Evolutionary conservation across 2,888 invertebrate species (phyloP), one percentile per base, ranked within the genome.

Genomic region (Stegana nigrithorax): DNA sequence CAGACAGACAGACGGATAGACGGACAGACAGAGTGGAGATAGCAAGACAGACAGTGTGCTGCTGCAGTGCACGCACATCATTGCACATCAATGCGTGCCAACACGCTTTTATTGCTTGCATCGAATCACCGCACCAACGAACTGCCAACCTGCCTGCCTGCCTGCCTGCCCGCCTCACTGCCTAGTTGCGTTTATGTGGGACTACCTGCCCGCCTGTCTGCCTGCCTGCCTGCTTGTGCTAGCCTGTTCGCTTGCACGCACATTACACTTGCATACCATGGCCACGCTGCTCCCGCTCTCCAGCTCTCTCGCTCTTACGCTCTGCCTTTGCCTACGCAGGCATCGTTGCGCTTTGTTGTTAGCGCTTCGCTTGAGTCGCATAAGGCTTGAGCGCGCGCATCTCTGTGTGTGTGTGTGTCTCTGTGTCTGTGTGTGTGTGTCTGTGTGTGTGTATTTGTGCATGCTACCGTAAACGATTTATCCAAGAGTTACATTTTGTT

Each of bases 321-420:
- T n/a, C n/a, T n/a, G n/a, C n/a, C n/a, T n/a, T n/a, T n/a, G n/a
- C n/a, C n/a, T n/a, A n/a, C n/a, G n/a, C n/a, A n/a, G n/a, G n/a
- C n/a, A n/a, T n/a, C 26, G 21, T 21, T 8, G 19, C 42, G n/a
- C 39, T 27, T 58, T 62, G 65, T 60, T 57, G 53, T 44, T 21
- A 44, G 53, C 57, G 58, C 69, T 64, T 63, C 64, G 50, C n/a
- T 66, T 62, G 50, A n/a, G 59, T 62, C 63, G n/a, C n/a, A n/a
- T n/a, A n/a, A n/a, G n/a, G n/a, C n/a, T n/a, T n/a, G n/a, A n/a
- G n/a, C n/a, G n/a, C n/a, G n/a, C n/a, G n/a, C n/a, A n/a, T n/a
- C n/a, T 29, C 29, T 32, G 32, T 53, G 19, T 12, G 12, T 32
- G 1, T 32, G 53, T 19, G 8, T 53, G 53, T 32, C 14, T 53